Conservation (phyloP, 1,140 invertebrate species). For the Formica exsecta region DNA sequence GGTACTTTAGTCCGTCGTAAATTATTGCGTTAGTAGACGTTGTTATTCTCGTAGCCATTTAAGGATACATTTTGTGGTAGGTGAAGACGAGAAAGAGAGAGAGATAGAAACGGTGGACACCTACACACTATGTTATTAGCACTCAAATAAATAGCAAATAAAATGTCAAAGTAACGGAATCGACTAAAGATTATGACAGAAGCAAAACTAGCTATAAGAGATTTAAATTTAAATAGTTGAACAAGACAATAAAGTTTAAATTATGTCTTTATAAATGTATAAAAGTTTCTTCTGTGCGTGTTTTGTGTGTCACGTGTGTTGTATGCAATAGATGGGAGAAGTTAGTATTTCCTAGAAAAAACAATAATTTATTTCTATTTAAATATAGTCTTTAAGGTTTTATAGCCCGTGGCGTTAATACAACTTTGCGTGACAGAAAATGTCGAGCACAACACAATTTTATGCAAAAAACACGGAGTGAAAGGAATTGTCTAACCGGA, state of each 20-base stretch:
- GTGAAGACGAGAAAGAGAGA: background rate
- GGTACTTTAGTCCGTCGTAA: slow-evolving; percentile 43
- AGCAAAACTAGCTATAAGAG: background rate
- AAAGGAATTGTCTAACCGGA: slow-evolving; percentile 11
- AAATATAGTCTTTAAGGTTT: slow-evolving; percentile 56
- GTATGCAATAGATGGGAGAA: background rate
- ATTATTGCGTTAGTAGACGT: slow-evolving; percentile 53
- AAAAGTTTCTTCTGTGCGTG: background rate
- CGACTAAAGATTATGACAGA: background rate
- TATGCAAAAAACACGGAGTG: background rate
- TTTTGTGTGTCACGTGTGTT: background rate
- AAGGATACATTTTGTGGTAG: slow-evolving; percentile 43
- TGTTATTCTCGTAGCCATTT: slow-evolving; percentile 45
- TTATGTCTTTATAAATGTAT: too few relatives aligned
- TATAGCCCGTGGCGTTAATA: slow-evolving; percentile 7
- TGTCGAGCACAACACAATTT: slow-evolving; percentile 40
- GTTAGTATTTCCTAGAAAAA: slow-evolving; percentile 56
- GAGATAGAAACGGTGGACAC: background rate
- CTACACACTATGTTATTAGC: background rate
- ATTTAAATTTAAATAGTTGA: background rate
- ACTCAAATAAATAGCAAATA: background rate
- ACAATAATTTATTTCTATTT: slow-evolving; percentile 52
- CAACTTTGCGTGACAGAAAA: slow-evolving; percentile 70
- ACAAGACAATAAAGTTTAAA: background rate
- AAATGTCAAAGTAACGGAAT: background rate